Base-by-base conservation (phyloP, 1,140 invertebrate genomes). In the Chironomus striatipennis region DNA sequence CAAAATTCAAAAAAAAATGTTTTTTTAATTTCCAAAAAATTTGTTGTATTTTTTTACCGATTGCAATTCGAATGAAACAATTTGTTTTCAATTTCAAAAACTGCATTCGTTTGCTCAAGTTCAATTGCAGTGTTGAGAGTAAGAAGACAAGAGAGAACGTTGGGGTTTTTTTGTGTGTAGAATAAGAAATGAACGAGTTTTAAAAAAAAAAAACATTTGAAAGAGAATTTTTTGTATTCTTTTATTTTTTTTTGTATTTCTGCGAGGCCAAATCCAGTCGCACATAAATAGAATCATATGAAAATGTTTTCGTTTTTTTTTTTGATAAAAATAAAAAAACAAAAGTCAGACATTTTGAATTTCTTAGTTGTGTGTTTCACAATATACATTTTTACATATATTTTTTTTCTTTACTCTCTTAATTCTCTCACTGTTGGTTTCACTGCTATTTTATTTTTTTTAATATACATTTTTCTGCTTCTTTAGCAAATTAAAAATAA, bases 301-400 rank as follows among this genome's bases (percentile, higher is more conserved):
- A 70, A 70, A 70, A 57, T 57, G 47, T 57, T 57, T 57, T 57
- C 47, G 47, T n/a, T 57, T 57, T 47, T 12, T 18, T 18, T 20
- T 70, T 70, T 70, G 65, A 70, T 70, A 70, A 70, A 70, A 70
- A 70, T 20, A 20, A 70, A 70, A 57, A 70, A 70, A 70, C 65
- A 70, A 70, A 70, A 70, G 65, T 70, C 65, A 70, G 65, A 70
- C 65, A 70, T 70, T 70, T 70, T 70, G 65, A 70, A 70, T 70
- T 70, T 70, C 65, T 70, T 70, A 70, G 65, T 70, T 70, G 65
- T 70, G 65, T 70, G 65, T 70, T 70, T 70, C 65, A 70, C 65
- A 70, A 70, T 70, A 70, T 70, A 57, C n/a, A 57, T 70, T 70
- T 70, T 70, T 70, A 70, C 20, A 70, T 70, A 20, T 70, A 20